A percentile compares a stretch with the other conserved stretches of the same genome.
phyloP scores from a whole-genome alignment of 1,140 invertebrate genomes.

The Achroia grisella region DNA sequence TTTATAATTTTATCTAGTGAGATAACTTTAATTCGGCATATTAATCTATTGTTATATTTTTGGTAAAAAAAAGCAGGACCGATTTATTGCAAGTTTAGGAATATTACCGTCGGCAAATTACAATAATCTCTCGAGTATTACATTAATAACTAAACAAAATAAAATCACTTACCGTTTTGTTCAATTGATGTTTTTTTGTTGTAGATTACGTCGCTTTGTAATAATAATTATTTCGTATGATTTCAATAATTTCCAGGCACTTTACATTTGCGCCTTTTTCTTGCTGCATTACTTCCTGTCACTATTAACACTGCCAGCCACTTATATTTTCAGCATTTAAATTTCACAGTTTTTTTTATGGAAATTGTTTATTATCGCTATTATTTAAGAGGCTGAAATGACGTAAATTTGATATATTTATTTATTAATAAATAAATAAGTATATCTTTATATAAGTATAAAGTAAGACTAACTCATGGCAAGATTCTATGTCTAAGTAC shows the following conservation, averaged over 20 bases:
- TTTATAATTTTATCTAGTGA: slow-evolving; percentile 6
- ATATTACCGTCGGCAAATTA: background rate
- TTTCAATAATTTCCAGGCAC: background rate
- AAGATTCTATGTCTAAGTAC: too few species aligned
- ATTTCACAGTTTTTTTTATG: too few species aligned
- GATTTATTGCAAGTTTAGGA: background rate
- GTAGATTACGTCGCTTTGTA: background rate
- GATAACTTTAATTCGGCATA: slow-evolving; percentile 13
- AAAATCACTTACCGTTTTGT: slow-evolving; percentile 17
- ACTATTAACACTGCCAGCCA: too few species aligned
- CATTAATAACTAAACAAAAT: background rate
- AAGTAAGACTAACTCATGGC: too few species aligned
- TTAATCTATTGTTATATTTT: slow-evolving; percentile 4
- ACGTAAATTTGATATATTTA: too few species aligned
- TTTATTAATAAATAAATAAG: too few species aligned
- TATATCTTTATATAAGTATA: too few species aligned
- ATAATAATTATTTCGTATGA: too few species aligned
- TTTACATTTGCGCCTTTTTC: background rate
- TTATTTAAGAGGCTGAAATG: too few species aligned
- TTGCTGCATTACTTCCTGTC: too few species aligned
- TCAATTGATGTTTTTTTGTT: background rate
- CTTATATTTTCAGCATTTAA: background rate
- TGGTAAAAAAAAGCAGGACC: background rate
- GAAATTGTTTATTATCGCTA: too few species aligned
- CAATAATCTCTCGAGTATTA: background rate